A percentile compares a stretch with the other conserved stretches of the same genome.
Conservation (phyloP, 2,113 vertebrate genomes). For the Micromys minutus region DNA sequence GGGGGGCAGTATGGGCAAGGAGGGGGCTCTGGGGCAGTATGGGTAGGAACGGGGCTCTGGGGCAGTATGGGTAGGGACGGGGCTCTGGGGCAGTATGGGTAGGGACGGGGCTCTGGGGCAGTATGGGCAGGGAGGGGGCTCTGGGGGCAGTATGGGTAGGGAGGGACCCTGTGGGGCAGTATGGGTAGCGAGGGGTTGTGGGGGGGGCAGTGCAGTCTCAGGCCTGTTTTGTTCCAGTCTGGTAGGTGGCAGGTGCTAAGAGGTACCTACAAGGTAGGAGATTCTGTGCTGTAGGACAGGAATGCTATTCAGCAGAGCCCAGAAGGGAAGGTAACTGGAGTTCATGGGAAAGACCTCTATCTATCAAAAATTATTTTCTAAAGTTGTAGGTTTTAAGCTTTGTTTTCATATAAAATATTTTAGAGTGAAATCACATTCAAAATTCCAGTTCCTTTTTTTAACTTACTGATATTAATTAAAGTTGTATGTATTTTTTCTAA, state of each 20-base stretch:
- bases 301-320: not conserved
- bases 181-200: not conserved
- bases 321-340: not conserved
- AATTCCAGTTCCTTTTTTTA: not conserved
- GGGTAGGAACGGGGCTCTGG: not conserved
- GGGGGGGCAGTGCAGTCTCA: fast-evolving
- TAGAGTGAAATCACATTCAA: not conserved
- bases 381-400: not conserved
- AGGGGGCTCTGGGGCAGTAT: fast-evolving
- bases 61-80: not conserved
- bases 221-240: not conserved
- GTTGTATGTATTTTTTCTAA: not conserved
- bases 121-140: not conserved
- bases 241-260: not conserved
- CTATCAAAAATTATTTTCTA: not conserved
- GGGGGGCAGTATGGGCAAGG: not conserved
- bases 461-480: not conserved
- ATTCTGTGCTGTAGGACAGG: not conserved
- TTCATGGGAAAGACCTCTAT: not conserved
- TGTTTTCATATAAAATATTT: conserved; percentile 16
- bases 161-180: not conserved
- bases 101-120: not conserved
- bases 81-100: not conserved
- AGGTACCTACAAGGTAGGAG: not conserved
- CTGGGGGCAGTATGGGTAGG: not conserved